Evolutionary conservation across 2,113 vertebrate genomes (phyloP).

Genomic region (Coregonus clupeaformis): DNA sequence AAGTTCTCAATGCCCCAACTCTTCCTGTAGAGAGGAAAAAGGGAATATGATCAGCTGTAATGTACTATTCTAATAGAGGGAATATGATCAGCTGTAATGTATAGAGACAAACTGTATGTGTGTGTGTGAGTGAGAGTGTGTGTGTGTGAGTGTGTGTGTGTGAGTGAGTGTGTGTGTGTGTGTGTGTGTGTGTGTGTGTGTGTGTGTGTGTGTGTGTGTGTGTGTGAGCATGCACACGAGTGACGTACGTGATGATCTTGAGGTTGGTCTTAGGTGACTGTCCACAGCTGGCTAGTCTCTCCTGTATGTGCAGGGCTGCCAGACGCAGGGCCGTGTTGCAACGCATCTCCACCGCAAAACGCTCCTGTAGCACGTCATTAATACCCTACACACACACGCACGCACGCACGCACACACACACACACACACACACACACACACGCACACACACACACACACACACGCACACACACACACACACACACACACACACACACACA

Average conservation of each 20-base stretch:
- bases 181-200: slow-evolving; percentile 11
- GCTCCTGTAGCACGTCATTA: slow-evolving; percentile 92
- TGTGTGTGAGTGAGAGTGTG: background rate
- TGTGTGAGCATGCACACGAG: background rate
- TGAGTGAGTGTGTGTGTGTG: slow-evolving; percentile 8
- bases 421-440: background rate
- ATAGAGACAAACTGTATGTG: background rate
- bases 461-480: too few species aligned
- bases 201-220: background rate
- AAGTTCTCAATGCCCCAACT: slow-evolving; percentile 98
- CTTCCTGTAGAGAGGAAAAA: slow-evolving; percentile 76
- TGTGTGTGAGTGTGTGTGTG: background rate
- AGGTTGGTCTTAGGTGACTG: slow-evolving; percentile 89
- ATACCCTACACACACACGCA: slow-evolving; percentile 81
- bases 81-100: background rate
- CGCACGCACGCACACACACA: slow-evolving; percentile 10
- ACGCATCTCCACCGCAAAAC: slow-evolving; percentile 95
- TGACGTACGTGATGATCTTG: slow-evolving; percentile 90
- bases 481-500: background rate
- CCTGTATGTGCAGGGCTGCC: slow-evolving; percentile 92
- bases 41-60: background rate
- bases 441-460: background rate
- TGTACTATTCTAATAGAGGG: background rate
- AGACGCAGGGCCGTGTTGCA: slow-evolving; percentile 88
- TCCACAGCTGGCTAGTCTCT: slow-evolving; percentile 84